A percentile compares a stretch with the other conserved stretches of the same genome.
phyloP scores from a whole-genome alignment of 2,113 vertebrate species.

The Neogale vison region DNA sequence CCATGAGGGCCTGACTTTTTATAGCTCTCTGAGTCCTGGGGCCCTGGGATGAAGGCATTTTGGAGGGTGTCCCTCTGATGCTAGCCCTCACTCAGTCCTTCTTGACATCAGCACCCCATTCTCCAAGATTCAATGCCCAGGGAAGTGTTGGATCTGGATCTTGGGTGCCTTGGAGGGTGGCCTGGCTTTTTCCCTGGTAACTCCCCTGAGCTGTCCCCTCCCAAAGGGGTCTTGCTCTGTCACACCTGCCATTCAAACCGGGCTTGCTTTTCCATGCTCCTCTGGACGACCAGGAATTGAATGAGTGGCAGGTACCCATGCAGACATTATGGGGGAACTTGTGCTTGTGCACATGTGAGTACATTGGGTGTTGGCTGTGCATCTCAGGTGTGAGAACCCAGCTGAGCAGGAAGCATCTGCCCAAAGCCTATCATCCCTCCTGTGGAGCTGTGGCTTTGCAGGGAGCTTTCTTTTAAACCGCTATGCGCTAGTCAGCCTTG shows the following conservation, averaged over 20 bases:
- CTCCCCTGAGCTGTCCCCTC: neutral
- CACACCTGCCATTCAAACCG: neutral
- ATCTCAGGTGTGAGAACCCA: neutral
- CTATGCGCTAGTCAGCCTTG: rapidly evolving
- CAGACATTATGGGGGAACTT: neutral
- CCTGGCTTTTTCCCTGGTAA: neutral
- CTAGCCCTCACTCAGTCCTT: neutral
- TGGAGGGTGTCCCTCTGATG: neutral
- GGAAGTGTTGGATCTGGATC: neutral
- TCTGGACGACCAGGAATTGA: neutral
- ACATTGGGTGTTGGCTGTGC: neutral
- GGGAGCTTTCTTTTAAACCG: neutral
- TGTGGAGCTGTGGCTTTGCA: neutral
- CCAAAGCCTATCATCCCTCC: neutral
- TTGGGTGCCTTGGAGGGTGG: neutral
- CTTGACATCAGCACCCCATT: neutral
- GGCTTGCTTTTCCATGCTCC: neutral
- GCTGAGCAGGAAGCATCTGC: neutral
- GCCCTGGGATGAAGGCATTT: neutral
- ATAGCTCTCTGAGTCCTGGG: neutral
- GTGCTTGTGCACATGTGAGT: neutral
- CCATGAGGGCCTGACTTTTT: neutral
- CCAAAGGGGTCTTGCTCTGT: neutral
- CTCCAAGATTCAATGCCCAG: no score
- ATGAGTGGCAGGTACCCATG: no score